These are phyloP conservation scores for Merluccius polli DNA, from an alignment of 2,797 vertebrate genomes.

Conservation along the genomic window DNA sequence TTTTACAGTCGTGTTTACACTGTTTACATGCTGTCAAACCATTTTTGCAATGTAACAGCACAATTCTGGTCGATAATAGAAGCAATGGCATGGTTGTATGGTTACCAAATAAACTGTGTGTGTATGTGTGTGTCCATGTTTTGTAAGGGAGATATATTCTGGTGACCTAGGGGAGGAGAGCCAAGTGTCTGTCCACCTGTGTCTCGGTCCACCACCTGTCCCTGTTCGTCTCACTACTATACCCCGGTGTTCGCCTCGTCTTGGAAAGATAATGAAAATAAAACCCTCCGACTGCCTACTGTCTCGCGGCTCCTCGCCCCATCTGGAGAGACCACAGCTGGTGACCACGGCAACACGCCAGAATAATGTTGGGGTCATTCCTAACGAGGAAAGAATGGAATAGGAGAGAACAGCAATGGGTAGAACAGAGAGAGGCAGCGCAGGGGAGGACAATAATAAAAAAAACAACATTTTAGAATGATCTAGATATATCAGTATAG, in stretches of 20 bases:
- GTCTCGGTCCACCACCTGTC: no score
- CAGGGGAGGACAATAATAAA: no score
- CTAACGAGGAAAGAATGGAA: conserved; percentile 8
- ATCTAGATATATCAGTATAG: background rate
- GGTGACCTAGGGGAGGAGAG: no score
- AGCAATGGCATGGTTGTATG: no score
- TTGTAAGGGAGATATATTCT: no score
- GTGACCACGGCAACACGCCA: conserved; percentile 21
- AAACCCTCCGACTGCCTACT: background rate
- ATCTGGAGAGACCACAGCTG: conserved; percentile 28
- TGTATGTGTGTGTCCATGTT: no score
- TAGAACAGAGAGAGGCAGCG: conserved; percentile 3
- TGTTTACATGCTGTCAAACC: no score
- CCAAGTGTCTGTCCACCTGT: no score
- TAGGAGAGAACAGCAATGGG: conserved; percentile 1
- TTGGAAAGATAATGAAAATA: background rate
- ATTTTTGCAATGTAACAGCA: no score
- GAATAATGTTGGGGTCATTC: background rate
- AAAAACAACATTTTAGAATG: background rate
- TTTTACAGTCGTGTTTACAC: no score
- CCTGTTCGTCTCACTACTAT: background rate
- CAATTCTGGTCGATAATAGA: no score
- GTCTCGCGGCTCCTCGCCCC: background rate
- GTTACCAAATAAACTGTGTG: no score
- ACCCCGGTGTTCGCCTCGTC: background rate